A percentile compares a stretch with the other conserved stretches of the same genome.
Evolutionary conservation across 2,888 invertebrate species (phyloP).

Genomic region (Noctua comes): DNA sequence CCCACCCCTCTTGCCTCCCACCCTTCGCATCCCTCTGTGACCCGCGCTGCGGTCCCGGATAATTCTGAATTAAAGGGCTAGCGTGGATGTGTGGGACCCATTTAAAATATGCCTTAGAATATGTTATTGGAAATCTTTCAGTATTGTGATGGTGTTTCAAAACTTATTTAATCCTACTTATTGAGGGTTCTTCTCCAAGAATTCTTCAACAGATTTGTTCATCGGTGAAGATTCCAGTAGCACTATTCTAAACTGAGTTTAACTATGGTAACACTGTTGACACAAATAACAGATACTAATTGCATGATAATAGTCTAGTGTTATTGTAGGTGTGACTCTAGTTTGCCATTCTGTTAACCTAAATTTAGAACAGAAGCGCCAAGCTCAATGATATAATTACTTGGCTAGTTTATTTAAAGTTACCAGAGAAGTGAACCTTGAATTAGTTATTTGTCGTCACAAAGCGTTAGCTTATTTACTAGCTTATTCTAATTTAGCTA

Average conservation of each 20-base stretch:
- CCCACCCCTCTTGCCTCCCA: background rate
- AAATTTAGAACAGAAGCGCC: background rate
- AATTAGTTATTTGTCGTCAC: background rate
- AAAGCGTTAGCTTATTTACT: slow-evolving; percentile 4
- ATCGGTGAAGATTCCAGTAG: background rate
- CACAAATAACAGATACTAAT: background rate
- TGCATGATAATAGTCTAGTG: slow-evolving; percentile 20
- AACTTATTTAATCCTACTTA: background rate
- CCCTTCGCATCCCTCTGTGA: slow-evolving; percentile 15
- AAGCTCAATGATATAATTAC: background rate
- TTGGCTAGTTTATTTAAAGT: slow-evolving; percentile 10
- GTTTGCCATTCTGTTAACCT: background rate
- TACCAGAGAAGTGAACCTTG: background rate
- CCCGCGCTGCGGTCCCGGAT: slow-evolving; percentile 45
- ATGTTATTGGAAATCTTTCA: background rate
- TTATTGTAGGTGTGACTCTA: slow-evolving; percentile 13
- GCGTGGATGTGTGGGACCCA: slow-evolving; percentile 24
- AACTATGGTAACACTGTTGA: background rate
- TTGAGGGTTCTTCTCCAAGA: background rate
- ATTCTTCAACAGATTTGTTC: background rate
- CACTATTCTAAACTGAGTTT: background rate
- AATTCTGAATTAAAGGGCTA: slow-evolving; percentile 62
- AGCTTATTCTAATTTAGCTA: background rate
- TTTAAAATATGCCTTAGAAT: background rate
- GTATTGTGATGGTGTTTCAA: background rate